These are phyloP conservation scores for Cygnus buccinator DNA, from an alignment of 2,113 vertebrate species.

Conservation along the genomic window DNA sequence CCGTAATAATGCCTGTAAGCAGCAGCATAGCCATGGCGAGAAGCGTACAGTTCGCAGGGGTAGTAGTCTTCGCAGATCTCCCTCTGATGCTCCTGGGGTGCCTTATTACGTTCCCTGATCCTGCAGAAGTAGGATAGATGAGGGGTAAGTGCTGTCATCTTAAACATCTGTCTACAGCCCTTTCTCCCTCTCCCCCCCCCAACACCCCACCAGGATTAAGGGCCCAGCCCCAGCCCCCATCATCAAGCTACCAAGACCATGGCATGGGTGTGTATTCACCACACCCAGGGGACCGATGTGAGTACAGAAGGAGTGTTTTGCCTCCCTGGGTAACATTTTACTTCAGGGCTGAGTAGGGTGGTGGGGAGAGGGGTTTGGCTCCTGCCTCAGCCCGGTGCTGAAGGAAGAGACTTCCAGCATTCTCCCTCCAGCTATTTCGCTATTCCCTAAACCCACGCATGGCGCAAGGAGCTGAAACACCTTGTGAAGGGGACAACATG, in stretches of 20 bases:
- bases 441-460: not conserved
- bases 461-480: not conserved
- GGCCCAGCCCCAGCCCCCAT: not conserved
- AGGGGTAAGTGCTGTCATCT: not conserved
- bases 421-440: not conserved
- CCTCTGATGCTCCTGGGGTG: slow-evolving; percentile 77
- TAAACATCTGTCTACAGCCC: not conserved
- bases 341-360: not conserved
- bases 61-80: slow-evolving; percentile 89
- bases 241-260: not conserved
- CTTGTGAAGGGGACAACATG: not conserved
- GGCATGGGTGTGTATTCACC: not conserved
- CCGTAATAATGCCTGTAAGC: slow-evolving; percentile 87
- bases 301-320: not conserved
- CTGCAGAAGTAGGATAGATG: slow-evolving; percentile 50
- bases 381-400: not conserved
- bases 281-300: rapidly evolving
- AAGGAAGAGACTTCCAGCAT: not conserved
- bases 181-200: not conserved
- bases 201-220: not conserved
- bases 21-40: slow-evolving; percentile 74
- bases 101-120: slow-evolving; percentile 76
- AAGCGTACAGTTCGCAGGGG: slow-evolving; percentile 83
- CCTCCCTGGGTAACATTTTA: not conserved
- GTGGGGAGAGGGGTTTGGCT: not conserved